Evolutionary conservation across 2,888 invertebrate species (phyloP).

Genomic region (Conistra vaccinii): DNA sequence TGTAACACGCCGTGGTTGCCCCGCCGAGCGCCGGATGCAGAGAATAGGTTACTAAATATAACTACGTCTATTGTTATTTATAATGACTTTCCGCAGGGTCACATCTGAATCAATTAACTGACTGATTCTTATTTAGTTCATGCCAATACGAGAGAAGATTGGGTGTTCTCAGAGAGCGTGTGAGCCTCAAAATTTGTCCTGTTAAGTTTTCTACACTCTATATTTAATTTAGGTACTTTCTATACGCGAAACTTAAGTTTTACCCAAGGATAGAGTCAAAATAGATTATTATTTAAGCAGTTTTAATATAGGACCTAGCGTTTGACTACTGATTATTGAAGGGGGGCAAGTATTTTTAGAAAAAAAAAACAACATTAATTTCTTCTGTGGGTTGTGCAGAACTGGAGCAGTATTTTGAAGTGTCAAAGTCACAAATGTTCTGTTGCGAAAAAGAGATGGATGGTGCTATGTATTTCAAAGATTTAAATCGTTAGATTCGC

Average conservation of each 20-base stretch:
- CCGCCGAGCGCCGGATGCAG: too few species aligned
- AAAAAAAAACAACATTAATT: constrained; percentile 9
- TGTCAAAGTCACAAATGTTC: constrained; percentile 1
- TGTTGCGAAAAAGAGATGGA: neutral
- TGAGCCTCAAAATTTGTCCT: neutral
- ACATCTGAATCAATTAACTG: too few species aligned
- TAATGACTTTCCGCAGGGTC: too few species aligned
- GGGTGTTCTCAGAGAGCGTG: neutral
- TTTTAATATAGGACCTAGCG: constrained; percentile 32
- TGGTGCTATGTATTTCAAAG: neutral
- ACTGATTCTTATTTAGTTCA: neutral
- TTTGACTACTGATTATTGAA: constrained; percentile 16
- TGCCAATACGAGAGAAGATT: too few species aligned
- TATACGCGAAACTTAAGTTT: constrained; percentile 37
- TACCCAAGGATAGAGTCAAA: constrained; percentile 35
- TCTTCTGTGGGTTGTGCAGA: neutral
- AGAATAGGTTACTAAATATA: too few species aligned
- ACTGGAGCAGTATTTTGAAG: neutral
- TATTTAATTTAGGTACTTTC: constrained; percentile 43
- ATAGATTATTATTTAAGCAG: constrained; percentile 7
- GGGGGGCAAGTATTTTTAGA: constrained; percentile 1
- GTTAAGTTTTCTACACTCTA: constrained; percentile 6
- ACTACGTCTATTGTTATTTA: too few species aligned
- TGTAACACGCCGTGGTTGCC: too few species aligned
- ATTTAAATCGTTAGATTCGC: neutral